These are phyloP conservation scores for Zaprionus inermis DNA, from an alignment of 1,140 invertebrate species.

Conservation along the genomic window DNA sequence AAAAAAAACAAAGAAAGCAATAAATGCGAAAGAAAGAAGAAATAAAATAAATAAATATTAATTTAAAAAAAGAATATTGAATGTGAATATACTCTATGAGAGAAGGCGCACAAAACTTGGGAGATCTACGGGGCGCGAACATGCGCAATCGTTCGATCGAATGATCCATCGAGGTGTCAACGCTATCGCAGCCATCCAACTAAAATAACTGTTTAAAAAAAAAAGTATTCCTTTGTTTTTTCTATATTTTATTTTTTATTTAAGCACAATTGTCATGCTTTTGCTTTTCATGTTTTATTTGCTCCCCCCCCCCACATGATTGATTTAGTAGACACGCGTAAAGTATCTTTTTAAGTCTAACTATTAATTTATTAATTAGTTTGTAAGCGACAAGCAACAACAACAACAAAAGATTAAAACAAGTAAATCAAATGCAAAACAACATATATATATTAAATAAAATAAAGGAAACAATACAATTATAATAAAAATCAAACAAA, in stretches of 20 bases:
- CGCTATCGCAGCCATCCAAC: slow-evolving; percentile 43
- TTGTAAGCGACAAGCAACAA: slow-evolving; percentile 64
- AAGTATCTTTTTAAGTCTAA: slow-evolving; percentile 73
- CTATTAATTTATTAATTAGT: slow-evolving; percentile 83
- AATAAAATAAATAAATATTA: slow-evolving; percentile 11
- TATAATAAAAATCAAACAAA: slow-evolving; percentile 66
- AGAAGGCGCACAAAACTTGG: slow-evolving; percentile 12
- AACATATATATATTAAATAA: slow-evolving; percentile 57
- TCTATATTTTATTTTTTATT: slow-evolving; percentile 42
- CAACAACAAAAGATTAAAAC: slow-evolving; percentile 68
- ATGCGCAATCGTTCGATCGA: background rate
- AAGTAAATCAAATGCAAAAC: slow-evolving; percentile 72
- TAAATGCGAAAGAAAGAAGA: slow-evolving; percentile 2
- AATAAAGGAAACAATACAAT: slow-evolving; percentile 75
- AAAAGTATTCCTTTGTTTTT: slow-evolving; percentile 69
- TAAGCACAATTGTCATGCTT: slow-evolving; percentile 53
- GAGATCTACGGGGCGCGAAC: background rate
- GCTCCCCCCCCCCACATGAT: slow-evolving; percentile 51
- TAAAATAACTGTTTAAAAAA: slow-evolving; percentile 49
- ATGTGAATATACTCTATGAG: too few relatives aligned
- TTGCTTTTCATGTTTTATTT: slow-evolving; percentile 64
- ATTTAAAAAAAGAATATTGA: background rate
- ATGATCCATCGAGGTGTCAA: slow-evolving; percentile 13
- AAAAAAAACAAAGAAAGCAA: too few relatives aligned
- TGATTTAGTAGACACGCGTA: slow-evolving; percentile 62